A percentile compares a stretch with the other conserved stretches of the same genome.
Conservation (phyloP, 2,888 invertebrate species). For the Stenurella melanura region DNA sequence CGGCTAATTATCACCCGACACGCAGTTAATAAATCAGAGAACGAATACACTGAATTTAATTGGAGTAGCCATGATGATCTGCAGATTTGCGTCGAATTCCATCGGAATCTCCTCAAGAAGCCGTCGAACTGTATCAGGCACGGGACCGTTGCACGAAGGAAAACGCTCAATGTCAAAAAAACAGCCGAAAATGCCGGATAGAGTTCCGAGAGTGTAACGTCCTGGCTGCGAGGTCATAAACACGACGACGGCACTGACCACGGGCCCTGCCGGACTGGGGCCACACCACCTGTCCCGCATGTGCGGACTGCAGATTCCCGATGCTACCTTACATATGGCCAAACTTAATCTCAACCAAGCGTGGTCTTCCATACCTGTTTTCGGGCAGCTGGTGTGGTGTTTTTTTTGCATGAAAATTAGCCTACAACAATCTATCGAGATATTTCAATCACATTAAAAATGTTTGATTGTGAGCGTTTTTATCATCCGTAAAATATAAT, state of each 20-base stretch:
- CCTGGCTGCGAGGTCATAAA: conserved; percentile 52
- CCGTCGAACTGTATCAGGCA: conserved; percentile 4
- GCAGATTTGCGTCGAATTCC: background rate
- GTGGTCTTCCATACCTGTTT: background rate
- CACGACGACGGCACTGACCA: conserved; percentile 51
- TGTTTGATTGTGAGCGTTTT: background rate
- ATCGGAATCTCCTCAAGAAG: background rate
- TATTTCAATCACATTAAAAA: background rate
- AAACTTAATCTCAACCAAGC: conserved; percentile 20
- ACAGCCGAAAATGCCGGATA: conserved; percentile 38
- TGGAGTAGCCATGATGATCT: background rate
- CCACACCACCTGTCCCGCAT: conserved; percentile 45
- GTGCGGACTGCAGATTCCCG: conserved; percentile 21
- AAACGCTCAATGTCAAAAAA: conserved; percentile 11
- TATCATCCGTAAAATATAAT: too few species aligned
- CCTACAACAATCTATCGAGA: background rate
- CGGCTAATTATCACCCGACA: background rate
- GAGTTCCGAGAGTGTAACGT: conserved; percentile 50
- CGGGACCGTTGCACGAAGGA: conserved; percentile 28
- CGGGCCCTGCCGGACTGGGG: conserved; percentile 34
- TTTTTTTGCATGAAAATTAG: background rate
- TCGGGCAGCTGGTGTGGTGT: background rate
- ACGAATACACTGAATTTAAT: background rate
- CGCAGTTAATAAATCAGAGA: background rate
- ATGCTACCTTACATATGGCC: conserved; percentile 32